Conservation (phyloP, 2,797 vertebrate genomes). For the Sebastes matsubarae region DNA sequence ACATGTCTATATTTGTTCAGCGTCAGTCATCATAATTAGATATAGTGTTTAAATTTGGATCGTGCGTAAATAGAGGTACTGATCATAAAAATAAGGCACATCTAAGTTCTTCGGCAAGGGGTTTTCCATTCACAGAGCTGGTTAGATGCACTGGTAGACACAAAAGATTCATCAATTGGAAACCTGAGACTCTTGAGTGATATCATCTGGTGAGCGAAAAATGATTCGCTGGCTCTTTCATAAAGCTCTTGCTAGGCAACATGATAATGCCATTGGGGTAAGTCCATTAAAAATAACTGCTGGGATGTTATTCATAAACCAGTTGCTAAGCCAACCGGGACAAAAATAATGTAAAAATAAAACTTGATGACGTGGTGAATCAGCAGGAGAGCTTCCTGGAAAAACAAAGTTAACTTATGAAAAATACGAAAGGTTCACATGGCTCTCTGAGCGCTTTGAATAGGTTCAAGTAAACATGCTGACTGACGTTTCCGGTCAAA, state of each 20-base stretch:
- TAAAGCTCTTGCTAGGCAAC: constrained; percentile 53
- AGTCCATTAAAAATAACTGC: constrained; percentile 70
- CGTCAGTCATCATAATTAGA: neutral
- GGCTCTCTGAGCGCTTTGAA: neutral
- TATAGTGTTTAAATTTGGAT: constrained; percentile 23
- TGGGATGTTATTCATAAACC: constrained; percentile 65
- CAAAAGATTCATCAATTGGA: constrained; percentile 52
- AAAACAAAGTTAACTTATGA: constrained; percentile 44
- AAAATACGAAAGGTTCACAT: constrained; percentile 21
- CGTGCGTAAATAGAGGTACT: constrained; percentile 11
- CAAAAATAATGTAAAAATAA: constrained; percentile 70
- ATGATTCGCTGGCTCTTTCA: constrained; percentile 44
- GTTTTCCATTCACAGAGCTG: constrained; percentile 33
- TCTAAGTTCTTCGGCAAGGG: neutral
- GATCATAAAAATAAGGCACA: constrained; percentile 8
- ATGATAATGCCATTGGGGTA: constrained; percentile 56
- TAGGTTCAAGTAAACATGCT: neutral
- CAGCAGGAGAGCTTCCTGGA: constrained; percentile 68
- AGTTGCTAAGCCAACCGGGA: constrained; percentile 70
- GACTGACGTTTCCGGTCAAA: neutral
- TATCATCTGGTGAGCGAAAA: constrained; percentile 42
- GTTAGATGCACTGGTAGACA: constrained; percentile 14
- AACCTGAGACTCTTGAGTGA: constrained; percentile 56
- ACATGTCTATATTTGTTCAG: neutral
- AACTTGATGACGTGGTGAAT: constrained; percentile 61